Conservation (phyloP, 2,113 vertebrate genomes). For the Catharus bicknelli region DNA sequence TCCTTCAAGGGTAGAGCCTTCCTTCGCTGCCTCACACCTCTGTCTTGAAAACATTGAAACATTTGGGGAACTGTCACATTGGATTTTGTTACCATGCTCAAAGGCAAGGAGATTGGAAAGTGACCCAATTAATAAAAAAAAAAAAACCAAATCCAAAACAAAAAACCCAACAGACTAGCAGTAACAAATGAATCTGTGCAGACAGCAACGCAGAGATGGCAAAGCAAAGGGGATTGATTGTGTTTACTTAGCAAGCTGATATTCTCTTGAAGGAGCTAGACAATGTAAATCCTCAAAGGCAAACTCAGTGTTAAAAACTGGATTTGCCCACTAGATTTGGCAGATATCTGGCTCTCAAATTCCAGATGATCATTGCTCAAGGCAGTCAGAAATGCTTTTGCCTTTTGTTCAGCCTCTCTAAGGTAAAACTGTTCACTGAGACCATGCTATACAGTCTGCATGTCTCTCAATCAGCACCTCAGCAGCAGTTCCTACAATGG, state of each 20-base stretch:
- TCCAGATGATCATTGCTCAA: not conserved
- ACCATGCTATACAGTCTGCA: not conserved
- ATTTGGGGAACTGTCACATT: constrained; percentile 18
- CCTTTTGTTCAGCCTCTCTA: not conserved
- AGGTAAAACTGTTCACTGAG: not conserved
- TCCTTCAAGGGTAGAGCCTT: not conserved
- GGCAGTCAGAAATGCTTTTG: not conserved
- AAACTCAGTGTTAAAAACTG: not conserved
- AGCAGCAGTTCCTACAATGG: not conserved
- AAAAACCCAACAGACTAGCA: not conserved
- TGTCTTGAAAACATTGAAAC: not conserved
- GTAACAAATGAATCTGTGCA: not conserved
- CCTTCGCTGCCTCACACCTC: not conserved
- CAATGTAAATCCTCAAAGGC: not conserved
- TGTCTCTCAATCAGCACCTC: not conserved
- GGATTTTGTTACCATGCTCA: not conserved
- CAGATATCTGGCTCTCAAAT: not conserved
- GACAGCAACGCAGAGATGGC: not conserved
- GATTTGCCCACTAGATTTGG: not conserved
- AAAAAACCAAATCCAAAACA: no score
- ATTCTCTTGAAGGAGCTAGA: not conserved
- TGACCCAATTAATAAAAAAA: not conserved
- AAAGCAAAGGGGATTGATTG: not conserved
- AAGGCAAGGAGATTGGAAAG: constrained; percentile 5
- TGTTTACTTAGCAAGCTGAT: not conserved